Conservation (phyloP, 1,140 invertebrate genomes). For the Aphaenogaster rudis region DNA sequence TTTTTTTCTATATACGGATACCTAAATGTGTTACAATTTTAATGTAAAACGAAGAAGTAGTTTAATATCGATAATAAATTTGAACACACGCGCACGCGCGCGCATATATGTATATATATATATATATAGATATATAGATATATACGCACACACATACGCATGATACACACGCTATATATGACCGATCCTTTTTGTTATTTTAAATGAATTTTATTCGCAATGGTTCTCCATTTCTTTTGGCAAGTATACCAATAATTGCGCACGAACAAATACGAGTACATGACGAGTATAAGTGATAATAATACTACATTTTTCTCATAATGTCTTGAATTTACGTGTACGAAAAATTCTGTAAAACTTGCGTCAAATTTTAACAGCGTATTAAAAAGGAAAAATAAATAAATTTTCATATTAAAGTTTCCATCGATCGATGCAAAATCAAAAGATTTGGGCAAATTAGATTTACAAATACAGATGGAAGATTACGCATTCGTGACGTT, state of each 20-base stretch:
- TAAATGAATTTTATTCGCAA: slow-evolving; percentile 23
- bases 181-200: background rate
- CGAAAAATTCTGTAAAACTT: background rate
- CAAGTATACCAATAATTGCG: background rate
- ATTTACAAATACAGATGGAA: background rate
- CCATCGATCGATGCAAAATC: background rate
- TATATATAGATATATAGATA: too few relatives aligned
- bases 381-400: background rate
- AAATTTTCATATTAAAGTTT: background rate
- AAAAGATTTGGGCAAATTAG: background rate
- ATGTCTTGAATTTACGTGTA: background rate
- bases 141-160: too few relatives aligned
- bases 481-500: background rate
- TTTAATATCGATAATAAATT: background rate
- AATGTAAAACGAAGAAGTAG: slow-evolving; percentile 7
- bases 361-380: slow-evolving; percentile 13
- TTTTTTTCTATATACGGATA: background rate
- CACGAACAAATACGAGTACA: background rate
- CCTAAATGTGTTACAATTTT: slow-evolving; percentile 6
- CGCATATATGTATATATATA: background rate
- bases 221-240: background rate
- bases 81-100: too few relatives aligned
- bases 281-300: background rate
- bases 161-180: background rate
- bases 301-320: background rate